Conservation (phyloP, 2,888 invertebrate species). For the Xylophagus ater region DNA sequence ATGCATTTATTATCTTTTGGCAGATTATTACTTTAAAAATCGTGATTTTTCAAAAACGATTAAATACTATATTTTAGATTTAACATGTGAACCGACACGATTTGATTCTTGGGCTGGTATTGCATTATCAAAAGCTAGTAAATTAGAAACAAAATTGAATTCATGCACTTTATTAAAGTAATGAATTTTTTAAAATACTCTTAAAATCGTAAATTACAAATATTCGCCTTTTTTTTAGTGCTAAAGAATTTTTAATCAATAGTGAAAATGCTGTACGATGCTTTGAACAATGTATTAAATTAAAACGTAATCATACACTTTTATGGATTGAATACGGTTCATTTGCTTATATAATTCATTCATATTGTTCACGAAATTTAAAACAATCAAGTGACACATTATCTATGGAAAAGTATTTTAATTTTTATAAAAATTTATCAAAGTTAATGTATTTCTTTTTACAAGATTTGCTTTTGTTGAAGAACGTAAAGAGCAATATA, state of each 20-base stretch:
- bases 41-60: constrained; percentile 63
- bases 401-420: constrained; percentile 51
- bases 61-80: constrained; percentile 71
- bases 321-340: constrained; percentile 88
- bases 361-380: constrained; percentile 75
- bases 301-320: constrained; percentile 61
- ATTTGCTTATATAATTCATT: constrained; percentile 81
- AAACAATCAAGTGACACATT: constrained; percentile 68
- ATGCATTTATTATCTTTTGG: constrained; percentile 80
- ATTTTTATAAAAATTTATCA: background rate
- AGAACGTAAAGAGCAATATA: constrained; percentile 65
- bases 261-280: constrained; percentile 67
- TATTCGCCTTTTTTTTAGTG: constrained; percentile 22
- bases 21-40: constrained; percentile 86
- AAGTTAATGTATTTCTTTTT: constrained; percentile 3
- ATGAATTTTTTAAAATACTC: constrained; percentile 19
- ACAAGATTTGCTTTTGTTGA: constrained; percentile 58
- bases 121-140: constrained; percentile 66
- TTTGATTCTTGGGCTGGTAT: constrained; percentile 91
- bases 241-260: constrained; percentile 54
- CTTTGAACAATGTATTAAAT: constrained; percentile 65
- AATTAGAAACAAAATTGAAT: constrained; percentile 69
- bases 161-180: constrained; percentile 53
- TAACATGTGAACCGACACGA: constrained; percentile 66
- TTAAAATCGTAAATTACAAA: background rate